Evolutionary conservation across 2,113 vertebrate genomes (phyloP), one percentile per base, ranked within the genome.

Genomic region (Chauna torquata): DNA sequence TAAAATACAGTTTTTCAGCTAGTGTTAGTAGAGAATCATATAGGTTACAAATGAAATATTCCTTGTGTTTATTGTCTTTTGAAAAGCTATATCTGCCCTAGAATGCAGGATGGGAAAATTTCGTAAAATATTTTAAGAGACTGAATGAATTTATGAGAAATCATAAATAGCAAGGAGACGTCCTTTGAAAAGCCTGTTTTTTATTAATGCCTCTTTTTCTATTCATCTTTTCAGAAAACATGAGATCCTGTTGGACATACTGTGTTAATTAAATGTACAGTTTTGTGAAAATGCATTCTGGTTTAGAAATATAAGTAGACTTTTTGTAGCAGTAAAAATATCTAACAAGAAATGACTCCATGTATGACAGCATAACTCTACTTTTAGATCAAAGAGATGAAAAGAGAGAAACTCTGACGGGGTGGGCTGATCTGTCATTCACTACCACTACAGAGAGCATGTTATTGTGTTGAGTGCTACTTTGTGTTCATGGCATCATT

Each of bases 131-230:
- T 68, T 84, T 88, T 70, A 94, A 71, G 16, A 68, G n/a, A 71
- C 32, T 38, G 7, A 91, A 84, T 91, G 20, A 61, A 9, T 93
- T 86, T 88, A 71, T 54, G 22, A 92, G 52, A 55, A 27, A 59
- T 30, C 59, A 38, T 54, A 77, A 92, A 68, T 89, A 92, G 70
- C 25, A 65, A 34, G 15, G 7, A 95, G 11, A 78, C 20, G 36
- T 64, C 38, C 42, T 82, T 72, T 93, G 44, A 82, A 85, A 85
- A 94, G 42, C 23, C 16, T 93, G 27, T 40, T 94, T 52, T 89
- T 88, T 89, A 44, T 68, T 93, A 86, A 65, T 40, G 54, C 22
- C 12, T 91, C n/a, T 89, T 95, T 91, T 90, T 66, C 57, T 83
- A 14, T 91, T 82, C 4, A 2, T 80, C 28, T 80, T 90, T 83